phyloP scores from a whole-genome alignment of 2,113 vertebrate genomes.

The Eonycteris spelaea region DNA sequence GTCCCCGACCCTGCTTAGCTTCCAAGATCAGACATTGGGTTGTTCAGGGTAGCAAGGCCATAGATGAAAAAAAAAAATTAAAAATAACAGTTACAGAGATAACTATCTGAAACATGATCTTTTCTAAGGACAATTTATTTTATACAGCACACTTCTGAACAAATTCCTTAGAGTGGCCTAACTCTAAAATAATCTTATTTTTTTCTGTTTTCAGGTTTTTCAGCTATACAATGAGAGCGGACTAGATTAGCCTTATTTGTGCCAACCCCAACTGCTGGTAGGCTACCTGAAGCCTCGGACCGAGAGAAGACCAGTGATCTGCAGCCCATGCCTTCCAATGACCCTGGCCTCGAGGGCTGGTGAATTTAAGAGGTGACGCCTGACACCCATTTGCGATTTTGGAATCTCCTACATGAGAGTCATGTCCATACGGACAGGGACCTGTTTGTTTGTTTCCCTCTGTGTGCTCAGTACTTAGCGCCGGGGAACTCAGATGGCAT shows the following conservation, averaged over 20 bases:
- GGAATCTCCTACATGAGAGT: background rate
- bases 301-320: background rate
- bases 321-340: rapidly evolving
- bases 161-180: background rate
- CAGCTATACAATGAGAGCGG: too few relatives aligned
- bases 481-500: background rate
- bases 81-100: background rate
- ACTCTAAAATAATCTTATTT: background rate
- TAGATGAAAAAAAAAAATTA: background rate
- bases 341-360: background rate
- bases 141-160: background rate
- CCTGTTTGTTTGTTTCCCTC: background rate
- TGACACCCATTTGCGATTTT: background rate
- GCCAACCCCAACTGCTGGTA: rapidly evolving
- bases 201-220: background rate
- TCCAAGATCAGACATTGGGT: too few relatives aligned
- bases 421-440: background rate
- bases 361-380: background rate
- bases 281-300: rapidly evolving
- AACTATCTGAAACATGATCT: background rate
- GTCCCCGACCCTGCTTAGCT: too few relatives aligned
- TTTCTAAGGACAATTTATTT: background rate
- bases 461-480: background rate
- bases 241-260: background rate
- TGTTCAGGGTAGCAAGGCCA: too few relatives aligned